Evolutionary conservation across 2,113 vertebrate species (phyloP), one percentile per base, ranked within the genome.

Genomic region (Galbula dea): DNA sequence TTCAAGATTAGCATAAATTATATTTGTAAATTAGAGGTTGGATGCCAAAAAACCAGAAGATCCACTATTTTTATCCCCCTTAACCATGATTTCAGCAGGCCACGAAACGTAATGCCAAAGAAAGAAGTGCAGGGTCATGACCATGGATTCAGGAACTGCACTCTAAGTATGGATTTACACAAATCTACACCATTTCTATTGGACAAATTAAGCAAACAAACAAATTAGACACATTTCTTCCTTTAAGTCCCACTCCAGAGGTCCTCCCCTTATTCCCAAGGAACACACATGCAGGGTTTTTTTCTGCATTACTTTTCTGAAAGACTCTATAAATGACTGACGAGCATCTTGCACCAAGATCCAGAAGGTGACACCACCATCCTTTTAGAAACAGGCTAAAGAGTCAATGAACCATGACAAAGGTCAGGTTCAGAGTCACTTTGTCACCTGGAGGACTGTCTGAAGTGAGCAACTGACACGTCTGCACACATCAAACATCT

Each of bases 1-100:
- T 98, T 96, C 92, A 97, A 97, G 97, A 97, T 97, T 98, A 97
- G 83, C 96, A 97, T 97, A 97, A 96, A 97, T 97, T 97, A 96
- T 94, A 96, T 95, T 97, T 97, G 95, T 96, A 97, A 96, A 95
- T 84, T 86, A 92, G 93, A 93, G 94, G 94, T 96, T 95, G 89
- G 71, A 96, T 94, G 92, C 94, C 94, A 96, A 97, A 97, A 94
- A 97, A 97, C n/a, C 39, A 96, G 95, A 79, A 94, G 92, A 94
- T 94, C 89, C 58, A 91, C 95, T 96, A 97, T 96, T 97, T 97
- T 95, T 96, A 86, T 95, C 88, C 65, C 76, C n/a, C 89, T n/a
- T 92, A 97, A 96, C 97, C 86, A 96, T 88, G 59, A 96, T 94
- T 95, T 95, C 22, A 88, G 62, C 86, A 90, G 77, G 86, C 58